Conservation (phyloP, 2,113 vertebrate genomes). For the Delphinus delphis region DNA sequence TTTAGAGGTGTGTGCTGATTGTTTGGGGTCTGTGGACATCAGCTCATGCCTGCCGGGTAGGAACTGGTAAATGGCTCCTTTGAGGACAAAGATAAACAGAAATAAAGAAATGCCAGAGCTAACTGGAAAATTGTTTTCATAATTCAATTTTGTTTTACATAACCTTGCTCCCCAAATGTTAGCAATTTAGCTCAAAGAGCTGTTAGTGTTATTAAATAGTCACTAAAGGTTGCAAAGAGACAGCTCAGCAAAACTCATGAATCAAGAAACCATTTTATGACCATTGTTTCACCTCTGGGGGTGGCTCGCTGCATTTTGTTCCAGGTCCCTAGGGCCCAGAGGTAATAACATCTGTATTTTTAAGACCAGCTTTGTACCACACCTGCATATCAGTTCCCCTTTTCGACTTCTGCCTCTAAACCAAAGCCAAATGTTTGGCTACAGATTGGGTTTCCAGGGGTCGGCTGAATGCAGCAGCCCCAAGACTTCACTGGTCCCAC, state of each 20-base stretch:
- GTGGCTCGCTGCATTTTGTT: slow-evolving; percentile 34
- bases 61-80: slow-evolving; percentile 69
- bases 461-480: slow-evolving; percentile 6
- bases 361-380: slow-evolving; percentile 71
- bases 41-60: neutral
- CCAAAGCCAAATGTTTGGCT: slow-evolving; percentile 72
- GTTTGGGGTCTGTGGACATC: slow-evolving; percentile 45
- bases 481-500: neutral
- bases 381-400: slow-evolving; percentile 72
- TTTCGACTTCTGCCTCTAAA: slow-evolving; percentile 68
- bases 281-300: slow-evolving; percentile 60
- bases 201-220: slow-evolving; percentile 65
- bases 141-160: slow-evolving; percentile 72
- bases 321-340: slow-evolving; percentile 55
- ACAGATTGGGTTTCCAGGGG: slow-evolving; percentile 59
- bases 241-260: slow-evolving; percentile 46
- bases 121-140: slow-evolving; percentile 70
- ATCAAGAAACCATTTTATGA: slow-evolving; percentile 54
- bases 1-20: slow-evolving; percentile 33
- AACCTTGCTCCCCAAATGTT: slow-evolving; percentile 70
- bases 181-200: slow-evolving; percentile 65
- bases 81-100: slow-evolving; percentile 74
- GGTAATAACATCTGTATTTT: slow-evolving; percentile 76
- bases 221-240: slow-evolving; percentile 53
- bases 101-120: slow-evolving; percentile 67